Base-by-base conservation (phyloP, 2,888 invertebrate species). In the Synanthedon formicaeformis region DNA sequence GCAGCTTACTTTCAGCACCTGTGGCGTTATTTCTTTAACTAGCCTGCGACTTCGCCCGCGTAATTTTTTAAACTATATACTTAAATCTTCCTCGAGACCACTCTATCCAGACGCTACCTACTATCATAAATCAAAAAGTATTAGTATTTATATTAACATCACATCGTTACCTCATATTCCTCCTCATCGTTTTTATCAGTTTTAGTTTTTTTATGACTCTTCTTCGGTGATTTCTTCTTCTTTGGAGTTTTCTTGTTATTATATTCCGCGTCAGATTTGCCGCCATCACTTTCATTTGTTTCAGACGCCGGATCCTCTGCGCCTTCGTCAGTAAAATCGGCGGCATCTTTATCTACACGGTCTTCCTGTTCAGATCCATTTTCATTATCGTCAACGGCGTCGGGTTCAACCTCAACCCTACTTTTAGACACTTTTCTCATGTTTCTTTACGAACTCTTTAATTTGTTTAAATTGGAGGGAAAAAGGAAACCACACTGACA, bases 131-230 rank as follows among this genome's bases (percentile, higher is more conserved):
- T 4, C 4, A 23, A 23, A 23, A 23, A 1, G 18, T 16, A 56
- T 23, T 40, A 51, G 11, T 52, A 65, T 34, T 34, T 34, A 34
- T 27, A 34, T 34, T 10, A 34, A 34, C 34, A 34, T 74, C 56
- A 77, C 18, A 49, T 18, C 11, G 13, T 55, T 53, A 89, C 91
- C 88, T 91, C 90, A 58, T 89, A 90, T 55, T 89, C 90, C 54
- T 85, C 78, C 53, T 78, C 75, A 8, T 52, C 65, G 4, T 67
- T 64, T 60, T 65, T 54, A 51, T 57, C 14, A 62, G 50, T 65
- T 62, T 51, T 67, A 13, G n/a, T 75, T 64, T 84, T 81, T 57
- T 78, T 83, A 51, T 66, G 58, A 45, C 53, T 52, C 54, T 67
- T 75, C 65, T 60, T 71, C 74, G 67, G 61, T 54, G 68, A 67